Evolutionary conservation across 2,888 invertebrate genomes (phyloP).

Genomic region (Cynaeus angustus): DNA sequence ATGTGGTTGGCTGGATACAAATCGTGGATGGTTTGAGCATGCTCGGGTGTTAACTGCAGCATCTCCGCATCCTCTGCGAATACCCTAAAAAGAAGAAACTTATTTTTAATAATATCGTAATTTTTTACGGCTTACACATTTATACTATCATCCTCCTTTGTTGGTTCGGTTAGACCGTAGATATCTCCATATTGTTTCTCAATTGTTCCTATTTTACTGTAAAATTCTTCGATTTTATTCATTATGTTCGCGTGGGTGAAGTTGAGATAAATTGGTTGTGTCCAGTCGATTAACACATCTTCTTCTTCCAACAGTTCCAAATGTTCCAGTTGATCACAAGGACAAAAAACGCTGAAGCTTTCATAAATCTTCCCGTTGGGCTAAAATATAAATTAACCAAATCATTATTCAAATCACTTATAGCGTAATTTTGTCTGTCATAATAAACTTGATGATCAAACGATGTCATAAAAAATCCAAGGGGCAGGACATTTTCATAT

Average conservation of each 20-base stretch:
- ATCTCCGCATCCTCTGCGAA: slow-evolving; percentile 80
- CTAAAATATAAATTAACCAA: slow-evolving; percentile 72
- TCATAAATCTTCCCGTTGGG: slow-evolving; percentile 87
- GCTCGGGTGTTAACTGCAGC: slow-evolving; percentile 83
- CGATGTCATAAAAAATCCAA: too few relatives aligned
- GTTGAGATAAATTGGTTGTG: slow-evolving; percentile 88
- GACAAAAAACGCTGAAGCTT: slow-evolving; percentile 90
- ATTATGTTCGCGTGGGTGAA: slow-evolving; percentile 89
- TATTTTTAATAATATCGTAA: slow-evolving; percentile 1
- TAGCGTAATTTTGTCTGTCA: too few relatives aligned
- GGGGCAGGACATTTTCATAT: too few relatives aligned
- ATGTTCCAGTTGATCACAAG: slow-evolving; percentile 82
- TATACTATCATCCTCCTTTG: slow-evolving; percentile 73
- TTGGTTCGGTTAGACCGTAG: slow-evolving; percentile 81
- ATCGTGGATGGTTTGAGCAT: slow-evolving; percentile 88
- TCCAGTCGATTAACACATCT: slow-evolving; percentile 86
- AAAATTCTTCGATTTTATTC: slow-evolving; percentile 84
- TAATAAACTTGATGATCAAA: too few relatives aligned
- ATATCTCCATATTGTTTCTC: slow-evolving; percentile 88
- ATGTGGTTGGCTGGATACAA: slow-evolving; percentile 92
- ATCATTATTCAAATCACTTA: too few relatives aligned
- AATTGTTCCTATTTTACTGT: slow-evolving; percentile 76
- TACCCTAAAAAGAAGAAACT: slow-evolving; percentile 58
- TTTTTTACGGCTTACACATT: slow-evolving; percentile 74
- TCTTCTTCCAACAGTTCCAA: slow-evolving; percentile 84